Percentiles rank a stretch among this genome's conserved stretches.
Evolutionary conservation across 53 echinoderm and acorn worm genomes (phyloP).

Genomic region (Astropecten irregularis): DNA sequence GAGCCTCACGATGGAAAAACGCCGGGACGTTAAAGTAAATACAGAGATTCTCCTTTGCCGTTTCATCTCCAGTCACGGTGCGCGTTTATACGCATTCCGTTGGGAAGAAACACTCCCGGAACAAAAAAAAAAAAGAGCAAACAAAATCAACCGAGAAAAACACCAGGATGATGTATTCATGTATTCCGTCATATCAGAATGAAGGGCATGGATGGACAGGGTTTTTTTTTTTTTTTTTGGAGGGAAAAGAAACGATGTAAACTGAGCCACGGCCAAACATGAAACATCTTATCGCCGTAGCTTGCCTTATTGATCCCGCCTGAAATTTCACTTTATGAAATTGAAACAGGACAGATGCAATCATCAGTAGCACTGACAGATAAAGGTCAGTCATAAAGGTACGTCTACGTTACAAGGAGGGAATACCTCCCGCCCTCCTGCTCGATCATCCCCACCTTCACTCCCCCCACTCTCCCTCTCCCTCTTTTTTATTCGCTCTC

Average conservation of each 20-base stretch:
- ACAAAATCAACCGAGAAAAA: not conserved
- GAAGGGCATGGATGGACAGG: constrained; percentile 18
- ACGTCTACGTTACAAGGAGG: constrained; percentile 39
- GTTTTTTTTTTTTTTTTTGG: too few relatives aligned
- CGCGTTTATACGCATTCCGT: too few relatives aligned
- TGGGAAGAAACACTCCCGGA: not conserved
- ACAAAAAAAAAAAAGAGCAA: too few relatives aligned
- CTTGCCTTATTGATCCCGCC: constrained; percentile 76
- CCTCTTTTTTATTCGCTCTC: not conserved
- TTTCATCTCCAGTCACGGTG: constrained; percentile 43
- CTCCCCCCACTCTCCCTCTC: not conserved
- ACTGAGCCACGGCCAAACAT: constrained; percentile 55
- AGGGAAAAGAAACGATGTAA: constrained; percentile 51
- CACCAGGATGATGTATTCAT: constrained; percentile 53
- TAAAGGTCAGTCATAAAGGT: constrained; percentile 54
- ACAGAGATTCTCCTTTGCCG: constrained; percentile 15
- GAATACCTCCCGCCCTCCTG: constrained; percentile 17
- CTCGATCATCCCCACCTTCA: not conserved
- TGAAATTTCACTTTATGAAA: constrained; percentile 81
- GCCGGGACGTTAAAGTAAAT: constrained; percentile 30
- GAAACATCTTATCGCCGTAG: constrained; percentile 58
- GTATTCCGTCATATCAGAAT: constrained; percentile 63
- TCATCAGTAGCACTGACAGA: constrained; percentile 73
- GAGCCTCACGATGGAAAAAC: constrained; percentile 21
- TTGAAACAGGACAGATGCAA: constrained; percentile 87